Evolutionary conservation across 1,140 invertebrate species (phyloP), one percentile per base, ranked within the genome.

Genomic region (Eriosoma lanigerum): DNA sequence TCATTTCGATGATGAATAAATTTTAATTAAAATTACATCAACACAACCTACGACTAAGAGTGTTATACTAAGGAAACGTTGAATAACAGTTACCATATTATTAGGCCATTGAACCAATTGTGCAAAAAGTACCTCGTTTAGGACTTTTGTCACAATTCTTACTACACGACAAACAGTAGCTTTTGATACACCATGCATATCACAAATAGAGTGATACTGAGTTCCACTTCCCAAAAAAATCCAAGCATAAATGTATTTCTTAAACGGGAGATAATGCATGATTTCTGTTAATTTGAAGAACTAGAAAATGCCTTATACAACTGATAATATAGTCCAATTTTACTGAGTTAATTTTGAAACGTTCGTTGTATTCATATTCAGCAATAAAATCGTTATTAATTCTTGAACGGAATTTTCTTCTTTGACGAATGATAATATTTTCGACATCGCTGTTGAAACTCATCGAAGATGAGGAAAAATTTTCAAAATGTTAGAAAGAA

Each of bases 171-270:
- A 83, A 29, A 84, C 83, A 32, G 81, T 84, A n/a, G 83, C 62
- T 76, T 83, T 84, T 15, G 19, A 26, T 17, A 84, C 60, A 21
- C 82, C 82, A 81, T 84, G 83, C 62, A 81, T 81, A 70, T 83
- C 83, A 12, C 56, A 83, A 46, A 83, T 60, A 21, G 29, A 5
- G 56, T 82, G 82, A 48, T 82, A 83, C 60, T 83, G 82, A 26
- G 56, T 62, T 38, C 82, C 83, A 82, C 76, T 83, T 46, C 81
- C 83, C 21, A n/a, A 84, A 54, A 82, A 82, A 84, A 50, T 83
- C 81, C 12, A 84, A 81, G 15, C 80, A 58, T 26, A 82, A 15
- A 32, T 82, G 32, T 26, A 83, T 4, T 76, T 83, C 82, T 75
- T 83, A 70, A 24, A 21, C n/a, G 12, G 81, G 60, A 15, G 75